Evolutionary conservation across 2,113 vertebrate species (phyloP), one percentile per base, ranked within the genome.

Genomic region (Micromys minutus): DNA sequence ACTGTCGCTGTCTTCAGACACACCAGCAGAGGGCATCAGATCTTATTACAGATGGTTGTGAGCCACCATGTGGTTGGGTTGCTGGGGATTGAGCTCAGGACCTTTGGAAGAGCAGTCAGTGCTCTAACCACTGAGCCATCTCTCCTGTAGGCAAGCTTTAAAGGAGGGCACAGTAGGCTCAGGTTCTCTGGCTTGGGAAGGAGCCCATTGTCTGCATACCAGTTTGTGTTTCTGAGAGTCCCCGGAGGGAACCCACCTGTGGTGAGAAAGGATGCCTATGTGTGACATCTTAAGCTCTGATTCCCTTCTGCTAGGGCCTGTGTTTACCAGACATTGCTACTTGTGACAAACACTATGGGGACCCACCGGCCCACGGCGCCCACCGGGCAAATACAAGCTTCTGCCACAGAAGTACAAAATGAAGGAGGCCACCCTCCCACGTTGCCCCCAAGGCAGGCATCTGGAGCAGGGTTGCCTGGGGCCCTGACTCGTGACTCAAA

Each of bases 371-470:
- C n/a, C n/a, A n/a, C n/a, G n/a, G n/a, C n/a, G n/a, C n/a, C n/a
- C n/a, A n/a, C n/a, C n/a, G n/a, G n/a, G n/a, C 19, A 86, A 45
- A 63, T 15, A 34, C 57, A 86, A 86, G 59, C n/a, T n/a, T 24
- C 24, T n/a, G 83, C 12, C 19, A 61, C 0, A 17, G 59, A 5
- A 2, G 10, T 11, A 4, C 24, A 77, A 52, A 42, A 4, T 39
- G 26, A 21, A 22, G 26, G 67, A 71, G 67, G 45, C 34, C 61
- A 76, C 45, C 50, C 65, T 93, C 19, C 0, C 16, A 11, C 34
- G 0, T 0, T 11, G 45, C 31, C 24, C 7, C 36, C 7, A n/a
- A 57, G 15, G 31, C 3, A 0, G 19, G 31, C 2, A 0, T 22
- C 42, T 3, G 67, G 79, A 79, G 29, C 74, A 81, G 34, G 42